Conservation (phyloP, 2,113 vertebrate species). For the Perca fluviatilis region DNA sequence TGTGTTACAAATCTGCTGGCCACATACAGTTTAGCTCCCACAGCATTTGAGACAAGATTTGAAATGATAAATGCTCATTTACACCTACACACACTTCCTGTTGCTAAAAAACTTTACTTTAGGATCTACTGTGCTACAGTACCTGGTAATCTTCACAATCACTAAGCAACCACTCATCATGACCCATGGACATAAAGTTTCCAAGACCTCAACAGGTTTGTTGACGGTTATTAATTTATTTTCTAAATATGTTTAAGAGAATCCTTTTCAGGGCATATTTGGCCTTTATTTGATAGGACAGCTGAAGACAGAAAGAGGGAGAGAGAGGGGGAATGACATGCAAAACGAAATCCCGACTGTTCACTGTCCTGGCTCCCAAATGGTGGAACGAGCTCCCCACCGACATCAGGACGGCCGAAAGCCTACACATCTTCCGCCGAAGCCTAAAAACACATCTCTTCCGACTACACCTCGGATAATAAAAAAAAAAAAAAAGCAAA, state of each 20-base stretch:
- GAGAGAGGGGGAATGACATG: too few relatives aligned
- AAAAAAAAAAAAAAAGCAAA: too few relatives aligned
- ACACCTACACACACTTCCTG: conserved; percentile 55
- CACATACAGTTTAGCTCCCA: conserved; percentile 11
- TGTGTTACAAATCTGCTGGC: background rate
- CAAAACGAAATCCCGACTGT: too few relatives aligned
- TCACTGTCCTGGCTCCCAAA: too few relatives aligned
- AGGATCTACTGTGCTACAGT: conserved; percentile 9
- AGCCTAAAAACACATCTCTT: too few relatives aligned
- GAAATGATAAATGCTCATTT: conserved; percentile 39
- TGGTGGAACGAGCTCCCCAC: too few relatives aligned
- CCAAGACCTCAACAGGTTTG: conserved; percentile 5
- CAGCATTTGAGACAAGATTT: conserved; percentile 38
- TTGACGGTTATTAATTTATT: conserved; percentile 2
- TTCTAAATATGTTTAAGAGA: background rate
- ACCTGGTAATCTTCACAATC: conserved; percentile 51
- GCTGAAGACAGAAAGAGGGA: too few relatives aligned
- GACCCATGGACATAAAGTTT: conserved; percentile 11
- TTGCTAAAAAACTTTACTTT: conserved; percentile 72
- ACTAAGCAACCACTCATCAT: conserved; percentile 53
- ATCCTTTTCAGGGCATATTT: too few relatives aligned
- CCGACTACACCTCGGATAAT: too few relatives aligned
- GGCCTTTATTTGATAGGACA: too few relatives aligned
- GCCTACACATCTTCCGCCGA: too few relatives aligned
- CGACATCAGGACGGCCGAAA: too few relatives aligned